phyloP scores from a whole-genome alignment of 2,797 vertebrate genomes.

The Scolopax rusticola region DNA sequence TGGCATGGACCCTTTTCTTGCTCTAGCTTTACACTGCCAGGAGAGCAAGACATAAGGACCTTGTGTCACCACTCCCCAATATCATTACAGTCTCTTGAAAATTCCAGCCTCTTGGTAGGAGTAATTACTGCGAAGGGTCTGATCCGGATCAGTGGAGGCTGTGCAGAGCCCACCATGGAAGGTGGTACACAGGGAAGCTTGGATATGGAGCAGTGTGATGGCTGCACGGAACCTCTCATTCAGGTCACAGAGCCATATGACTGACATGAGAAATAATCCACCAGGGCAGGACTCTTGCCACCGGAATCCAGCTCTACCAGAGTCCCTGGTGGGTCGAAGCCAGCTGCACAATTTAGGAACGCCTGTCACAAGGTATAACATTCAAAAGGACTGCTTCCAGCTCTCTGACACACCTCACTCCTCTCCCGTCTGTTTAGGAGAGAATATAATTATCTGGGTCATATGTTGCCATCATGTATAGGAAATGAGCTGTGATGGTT shows the following conservation, averaged over 20 bases:
- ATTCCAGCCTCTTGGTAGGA: not conserved
- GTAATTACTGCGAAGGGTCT: not conserved
- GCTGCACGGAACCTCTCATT: fast-evolving
- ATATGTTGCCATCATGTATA: not conserved
- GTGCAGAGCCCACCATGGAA: not conserved
- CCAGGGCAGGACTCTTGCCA: not conserved
- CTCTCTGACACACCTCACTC: not conserved
- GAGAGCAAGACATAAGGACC: not conserved
- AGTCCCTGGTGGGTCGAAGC: slow-evolving; percentile 3
- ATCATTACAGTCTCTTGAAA: not conserved
- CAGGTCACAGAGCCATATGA: not conserved
- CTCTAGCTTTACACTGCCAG: not conserved
- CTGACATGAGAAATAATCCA: not conserved
- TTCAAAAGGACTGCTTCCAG: not conserved
- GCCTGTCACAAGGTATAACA: slow-evolving; percentile 33
- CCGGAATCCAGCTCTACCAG: not conserved
- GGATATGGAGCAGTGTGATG: fast-evolving
- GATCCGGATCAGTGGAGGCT: not conserved
- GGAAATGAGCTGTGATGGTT: not conserved
- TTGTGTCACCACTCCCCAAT: not conserved
- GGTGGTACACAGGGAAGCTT: fast-evolving
- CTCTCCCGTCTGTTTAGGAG: not conserved
- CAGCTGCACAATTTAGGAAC: slow-evolving; percentile 32
- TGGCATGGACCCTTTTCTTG: not conserved
- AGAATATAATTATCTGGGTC: not conserved